These are phyloP conservation scores for Heliopora coerulea DNA, from an alignment of 92 coral and sea anemone species.

Conservation along the genomic window DNA sequence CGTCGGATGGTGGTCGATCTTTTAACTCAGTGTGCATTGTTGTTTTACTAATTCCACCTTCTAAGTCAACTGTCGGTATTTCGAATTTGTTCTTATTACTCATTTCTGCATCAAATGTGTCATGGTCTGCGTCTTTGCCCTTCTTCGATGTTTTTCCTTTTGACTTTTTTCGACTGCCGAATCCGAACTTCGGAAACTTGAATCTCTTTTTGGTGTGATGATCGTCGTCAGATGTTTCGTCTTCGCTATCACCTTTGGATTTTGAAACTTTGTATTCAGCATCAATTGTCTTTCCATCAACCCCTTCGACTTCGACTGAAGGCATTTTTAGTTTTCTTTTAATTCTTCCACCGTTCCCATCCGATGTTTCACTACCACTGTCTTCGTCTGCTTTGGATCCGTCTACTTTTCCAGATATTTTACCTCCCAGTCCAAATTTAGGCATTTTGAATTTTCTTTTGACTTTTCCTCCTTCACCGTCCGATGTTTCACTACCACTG, in stretches of 20 bases:
- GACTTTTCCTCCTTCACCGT: constrained; percentile 28
- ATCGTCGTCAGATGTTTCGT: constrained; percentile 18
- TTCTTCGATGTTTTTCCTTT: background rate
- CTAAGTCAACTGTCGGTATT: constrained; percentile 17
- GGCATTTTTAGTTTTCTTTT: constrained; percentile 33
- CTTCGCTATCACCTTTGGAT: background rate
- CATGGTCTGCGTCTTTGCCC: background rate
- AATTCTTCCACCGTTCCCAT: constrained; percentile 30
- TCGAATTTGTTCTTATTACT: constrained; percentile 3
- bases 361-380: constrained; percentile 33
- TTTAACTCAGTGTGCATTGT: constrained; percentile 1
- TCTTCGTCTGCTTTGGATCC: constrained; percentile 7
- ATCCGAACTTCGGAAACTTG: constrained; percentile 25
- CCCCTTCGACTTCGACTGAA: background rate
- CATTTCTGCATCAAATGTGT: background rate
- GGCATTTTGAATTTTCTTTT: constrained; percentile 25
- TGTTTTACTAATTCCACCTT: constrained; percentile 13
- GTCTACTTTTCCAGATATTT: background rate
- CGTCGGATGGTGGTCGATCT: constrained; percentile 11
- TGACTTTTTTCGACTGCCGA: constrained; percentile 6
- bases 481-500: constrained; percentile 36
- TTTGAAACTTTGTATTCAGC: background rate
- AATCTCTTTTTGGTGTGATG: constrained; percentile 26
- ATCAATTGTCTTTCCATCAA: background rate
- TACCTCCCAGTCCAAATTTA: background rate